Evolutionary conservation across 2,888 invertebrate species (phyloP).

Genomic region (Oligia strigilis): DNA sequence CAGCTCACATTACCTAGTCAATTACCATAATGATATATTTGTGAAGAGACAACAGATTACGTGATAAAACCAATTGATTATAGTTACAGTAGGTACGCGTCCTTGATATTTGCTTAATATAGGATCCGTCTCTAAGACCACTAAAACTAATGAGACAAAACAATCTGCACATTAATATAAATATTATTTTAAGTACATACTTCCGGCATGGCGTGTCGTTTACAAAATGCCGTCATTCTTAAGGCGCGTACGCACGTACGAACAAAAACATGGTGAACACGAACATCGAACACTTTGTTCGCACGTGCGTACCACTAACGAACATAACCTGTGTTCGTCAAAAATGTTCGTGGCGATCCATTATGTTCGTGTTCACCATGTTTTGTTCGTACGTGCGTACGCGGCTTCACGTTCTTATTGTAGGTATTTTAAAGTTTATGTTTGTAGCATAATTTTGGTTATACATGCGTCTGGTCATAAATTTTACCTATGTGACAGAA

Average conservation of each 20-base stretch:
- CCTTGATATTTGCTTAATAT: slow-evolving; percentile 35
- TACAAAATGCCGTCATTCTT: slow-evolving; percentile 23
- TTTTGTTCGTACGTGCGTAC: too few relatives aligned
- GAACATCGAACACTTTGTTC: too few relatives aligned
- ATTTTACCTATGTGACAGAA: too few relatives aligned
- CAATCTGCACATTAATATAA: slow-evolving; percentile 26
- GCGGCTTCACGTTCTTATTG: too few relatives aligned
- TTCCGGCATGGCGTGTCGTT: slow-evolving; percentile 33
- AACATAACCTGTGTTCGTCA: too few relatives aligned
- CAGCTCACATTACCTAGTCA: background rate
- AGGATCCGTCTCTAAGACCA: slow-evolving; percentile 1
- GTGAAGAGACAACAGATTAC: background rate
- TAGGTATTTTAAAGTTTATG: background rate
- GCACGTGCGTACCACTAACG: too few relatives aligned
- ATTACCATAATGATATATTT: slow-evolving; percentile 11
- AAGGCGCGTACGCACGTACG: too few relatives aligned
- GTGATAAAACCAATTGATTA: slow-evolving; percentile 21
- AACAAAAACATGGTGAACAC: too few relatives aligned
- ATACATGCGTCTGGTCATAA: background rate
- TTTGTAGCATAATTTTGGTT: background rate
- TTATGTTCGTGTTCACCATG: too few relatives aligned
- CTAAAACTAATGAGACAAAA: slow-evolving; percentile 29
- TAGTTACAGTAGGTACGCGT: too few relatives aligned
- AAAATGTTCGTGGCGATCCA: too few relatives aligned
- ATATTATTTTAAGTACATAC: slow-evolving; percentile 32